Conservation (phyloP, 2,888 invertebrate species). For the Crioceris asparagi region DNA sequence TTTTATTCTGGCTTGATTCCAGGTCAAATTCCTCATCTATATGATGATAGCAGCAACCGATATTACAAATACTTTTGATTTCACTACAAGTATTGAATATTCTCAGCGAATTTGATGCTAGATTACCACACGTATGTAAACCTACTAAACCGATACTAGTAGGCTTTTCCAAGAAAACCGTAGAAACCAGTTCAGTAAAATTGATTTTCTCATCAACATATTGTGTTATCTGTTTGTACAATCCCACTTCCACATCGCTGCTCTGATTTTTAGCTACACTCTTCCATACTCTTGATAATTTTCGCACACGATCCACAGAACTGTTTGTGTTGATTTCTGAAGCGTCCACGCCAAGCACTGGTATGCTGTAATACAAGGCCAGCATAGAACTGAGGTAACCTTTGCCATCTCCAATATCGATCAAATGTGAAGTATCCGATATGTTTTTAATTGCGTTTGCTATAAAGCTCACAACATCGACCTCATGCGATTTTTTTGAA, state of each 20-base stretch:
- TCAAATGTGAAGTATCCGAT: constrained; percentile 40
- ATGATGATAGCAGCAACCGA: constrained; percentile 86
- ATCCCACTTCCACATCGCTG: constrained; percentile 18
- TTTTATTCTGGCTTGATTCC: constrained; percentile 2
- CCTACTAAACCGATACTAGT: constrained; percentile 53
- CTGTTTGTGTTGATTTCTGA: constrained; percentile 55
- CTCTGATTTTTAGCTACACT: constrained; percentile 24
- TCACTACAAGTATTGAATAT: constrained; percentile 49
- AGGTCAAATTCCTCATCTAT: constrained; percentile 48
- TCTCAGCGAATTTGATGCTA: constrained; percentile 61
- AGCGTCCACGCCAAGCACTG: constrained; percentile 75
- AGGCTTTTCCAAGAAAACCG: constrained; percentile 40
- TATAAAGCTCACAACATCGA: constrained; percentile 52
- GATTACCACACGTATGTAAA: constrained; percentile 81
- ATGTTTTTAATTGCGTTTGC: constrained; percentile 42
- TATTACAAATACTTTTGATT: constrained; percentile 57
- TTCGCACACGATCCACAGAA: constrained; percentile 47
- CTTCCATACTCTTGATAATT: constrained; percentile 37
- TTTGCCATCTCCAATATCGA: constrained; percentile 85
- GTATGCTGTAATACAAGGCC: constrained; percentile 56
- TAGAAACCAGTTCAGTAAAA: constrained; percentile 40
- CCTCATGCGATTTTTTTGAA: constrained; percentile 73
- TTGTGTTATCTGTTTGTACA: constrained; percentile 51
- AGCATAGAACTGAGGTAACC: constrained; percentile 74
- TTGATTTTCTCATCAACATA: constrained; percentile 52